Base-by-base conservation (phyloP, 2,888 invertebrate genomes). In the Trachelus stipa region DNA sequence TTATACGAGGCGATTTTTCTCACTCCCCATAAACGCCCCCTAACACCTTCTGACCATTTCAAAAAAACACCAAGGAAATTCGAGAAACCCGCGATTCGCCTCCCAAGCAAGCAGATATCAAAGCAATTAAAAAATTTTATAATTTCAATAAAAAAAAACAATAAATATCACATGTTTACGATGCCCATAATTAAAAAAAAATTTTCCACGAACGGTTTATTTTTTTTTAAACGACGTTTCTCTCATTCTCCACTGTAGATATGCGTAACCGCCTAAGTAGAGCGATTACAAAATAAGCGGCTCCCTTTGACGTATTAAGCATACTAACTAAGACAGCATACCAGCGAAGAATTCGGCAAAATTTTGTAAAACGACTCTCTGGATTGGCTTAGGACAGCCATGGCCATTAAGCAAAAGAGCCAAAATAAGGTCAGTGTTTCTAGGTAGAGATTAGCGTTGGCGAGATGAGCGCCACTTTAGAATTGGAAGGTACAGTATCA, bases 251-350 rank as follows among this genome's bases (percentile, higher is more conserved):
- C 23, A 4, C 15, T 4, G 40, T 2, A 56, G 40, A 56, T 56
- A 23, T 9, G 40, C 40, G 40, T 56, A 56, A 2, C 9, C 23
- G 40, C 9, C 40, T 23, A 56, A 56, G 40, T 23, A 56, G 40
- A 56, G 6, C 86, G 88, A 89, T 89, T 90, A 88, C 88, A 88
- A 90, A 90, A 90, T 88, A 85, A 89, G 90, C 90, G 90, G 90
- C 87, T 88, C 87, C 89, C 89, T 90, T 90, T 90, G 90, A 87
- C 85, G 84, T 88, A 90, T 90, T 90, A 89, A 89, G 81, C 87
- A 84, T 87, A 89, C 87, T 87, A 87, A 88, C 89, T 87, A 82
- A 4, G 37, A 12, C 87, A 82, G 83, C 81, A 83, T 3, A 12
- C 80, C 82, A 81, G 80, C 40, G 83, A 79, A 82, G 85, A 87